phyloP scores from a whole-genome alignment of 1,140 invertebrate genomes.

The Drosophila nebulosa region DNA sequence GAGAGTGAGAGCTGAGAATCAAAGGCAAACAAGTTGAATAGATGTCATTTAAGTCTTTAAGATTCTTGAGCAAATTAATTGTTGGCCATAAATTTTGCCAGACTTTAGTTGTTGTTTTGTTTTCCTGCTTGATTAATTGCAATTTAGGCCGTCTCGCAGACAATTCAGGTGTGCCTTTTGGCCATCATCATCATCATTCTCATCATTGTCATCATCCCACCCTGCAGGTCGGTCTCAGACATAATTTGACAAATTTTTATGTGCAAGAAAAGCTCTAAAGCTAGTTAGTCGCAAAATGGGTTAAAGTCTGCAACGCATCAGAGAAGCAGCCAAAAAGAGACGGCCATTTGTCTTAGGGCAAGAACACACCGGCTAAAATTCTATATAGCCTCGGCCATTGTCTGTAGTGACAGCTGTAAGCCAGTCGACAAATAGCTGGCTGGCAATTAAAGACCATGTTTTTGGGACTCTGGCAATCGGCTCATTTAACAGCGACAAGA shows the following conservation, averaged over 20 bases:
- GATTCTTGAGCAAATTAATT: conserved; percentile 49
- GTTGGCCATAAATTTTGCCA: conserved; percentile 45
- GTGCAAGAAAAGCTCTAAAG: conserved; percentile 12
- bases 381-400: conserved; percentile 4
- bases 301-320: conserved; percentile 32
- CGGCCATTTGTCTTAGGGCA: conserved; percentile 31
- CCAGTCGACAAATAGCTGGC: conserved; percentile 26
- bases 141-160: conserved; percentile 29
- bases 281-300: conserved; percentile 45
- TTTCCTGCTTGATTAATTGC: conserved; percentile 49
- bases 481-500: conserved; percentile 56
- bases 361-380: neutral
- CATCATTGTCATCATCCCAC: neutral
- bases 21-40: neutral
- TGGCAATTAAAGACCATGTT: conserved; percentile 53
- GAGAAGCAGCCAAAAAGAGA: conserved; percentile 9
- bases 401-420: conserved; percentile 20
- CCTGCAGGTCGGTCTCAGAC: neutral
- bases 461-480: conserved; percentile 32
- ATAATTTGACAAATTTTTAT: conserved; percentile 60
- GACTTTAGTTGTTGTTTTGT: conserved; percentile 6
- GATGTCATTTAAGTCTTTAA: conserved; percentile 41
- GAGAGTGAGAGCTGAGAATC: too few relatives aligned
- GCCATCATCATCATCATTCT: neutral
- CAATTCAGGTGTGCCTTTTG: conserved; percentile 39